Evolutionary conservation across 30 jellyfish, hydroid and myxozoan genomes (phyloP), one percentile per base, ranked within the genome.

Genomic region (Cassiopea andromeda): DNA sequence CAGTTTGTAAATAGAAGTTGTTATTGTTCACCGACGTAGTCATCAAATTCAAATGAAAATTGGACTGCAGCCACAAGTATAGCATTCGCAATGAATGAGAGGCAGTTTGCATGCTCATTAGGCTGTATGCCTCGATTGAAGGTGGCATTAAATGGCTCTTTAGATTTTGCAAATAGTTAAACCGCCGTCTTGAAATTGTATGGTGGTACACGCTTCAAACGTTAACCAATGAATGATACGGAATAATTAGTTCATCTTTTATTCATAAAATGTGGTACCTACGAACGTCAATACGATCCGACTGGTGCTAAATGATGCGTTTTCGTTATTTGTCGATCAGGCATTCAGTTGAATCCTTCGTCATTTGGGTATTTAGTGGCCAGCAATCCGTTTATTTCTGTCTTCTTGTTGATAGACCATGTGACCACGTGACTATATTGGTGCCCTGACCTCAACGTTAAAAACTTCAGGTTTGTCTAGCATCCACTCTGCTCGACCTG

Each of bases 211-310:
- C 43, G 73, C 15, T 64, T 9, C 43, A 17, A 64, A 64, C 73
- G 15, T 64, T 7, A 64, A 9, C 15, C 73, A 64, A 13, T 64
- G 27, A 14, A 14, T 14, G 2, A 2, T 14, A 64, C 43, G 15
- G 43, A 27, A 27, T 27, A 27, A 27, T 27, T 27, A 27, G 38
- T 27, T 64, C 73, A 64, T 64, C 73, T 64, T 14, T 64, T 9
- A 64, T 64, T 64, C 27, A 64, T 64, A 27, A 64, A 64, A 64
- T 64, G 73, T 17, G 73, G 73, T 64, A 64, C 73, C 19, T 64
- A 17, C 5, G 15, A 64, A 64, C 73, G 2, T 17, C 73, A 4
- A 4, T 2, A 27, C 43, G 38, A 64, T 4, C 73, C 73, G 73
- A 64, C 73, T 64, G 73, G 73, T 64, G 19, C 2, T 64, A 2